Evolutionary conservation across 2,113 vertebrate genomes (phyloP).

Genomic region (Electrona antarctica): DNA sequence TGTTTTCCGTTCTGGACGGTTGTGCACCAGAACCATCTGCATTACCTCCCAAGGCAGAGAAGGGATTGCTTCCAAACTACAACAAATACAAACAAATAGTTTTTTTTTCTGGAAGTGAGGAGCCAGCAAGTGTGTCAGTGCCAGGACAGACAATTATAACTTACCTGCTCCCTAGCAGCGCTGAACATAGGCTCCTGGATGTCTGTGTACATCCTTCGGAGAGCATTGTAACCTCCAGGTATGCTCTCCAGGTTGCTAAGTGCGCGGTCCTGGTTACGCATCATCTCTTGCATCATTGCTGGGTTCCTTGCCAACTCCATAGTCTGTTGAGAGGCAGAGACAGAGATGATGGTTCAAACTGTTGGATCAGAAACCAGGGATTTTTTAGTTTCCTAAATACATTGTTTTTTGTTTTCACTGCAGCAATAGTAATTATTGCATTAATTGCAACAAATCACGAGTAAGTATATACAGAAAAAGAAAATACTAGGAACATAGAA

Average conservation of each 20-base stretch:
- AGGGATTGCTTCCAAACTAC: slow-evolving; percentile 91
- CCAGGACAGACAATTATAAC: not conserved
- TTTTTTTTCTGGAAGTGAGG: too few relatives aligned
- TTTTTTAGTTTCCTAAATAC: too few relatives aligned
- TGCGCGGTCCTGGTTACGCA: slow-evolving; percentile 91
- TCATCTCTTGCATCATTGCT: slow-evolving; percentile 96
- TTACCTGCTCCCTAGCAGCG: slow-evolving; percentile 89
- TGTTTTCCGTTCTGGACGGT: slow-evolving; percentile 89
- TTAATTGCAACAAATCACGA: too few relatives aligned
- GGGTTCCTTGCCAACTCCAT: slow-evolving; percentile 92
- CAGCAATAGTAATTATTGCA: too few relatives aligned
- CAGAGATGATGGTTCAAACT: too few relatives aligned
- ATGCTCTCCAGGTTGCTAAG: slow-evolving; percentile 92
- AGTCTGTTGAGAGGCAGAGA: slow-evolving; percentile 72
- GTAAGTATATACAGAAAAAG: too few relatives aligned
- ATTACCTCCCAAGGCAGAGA: slow-evolving; percentile 86
- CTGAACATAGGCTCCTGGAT: slow-evolving; percentile 94
- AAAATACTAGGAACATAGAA: too few relatives aligned
- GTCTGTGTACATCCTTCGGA: slow-evolving; percentile 92
- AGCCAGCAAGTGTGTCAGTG: too few relatives aligned
- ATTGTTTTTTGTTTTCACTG: too few relatives aligned
- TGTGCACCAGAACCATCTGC: slow-evolving; percentile 82
- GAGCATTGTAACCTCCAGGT: slow-evolving; percentile 89
- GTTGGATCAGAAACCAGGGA: too few relatives aligned
- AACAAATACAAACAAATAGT: slow-evolving; percentile 31